These are phyloP conservation scores for Lepus oiostolus DNA, from an alignment of 2,797 vertebrate genomes.

Conservation along the genomic window DNA sequence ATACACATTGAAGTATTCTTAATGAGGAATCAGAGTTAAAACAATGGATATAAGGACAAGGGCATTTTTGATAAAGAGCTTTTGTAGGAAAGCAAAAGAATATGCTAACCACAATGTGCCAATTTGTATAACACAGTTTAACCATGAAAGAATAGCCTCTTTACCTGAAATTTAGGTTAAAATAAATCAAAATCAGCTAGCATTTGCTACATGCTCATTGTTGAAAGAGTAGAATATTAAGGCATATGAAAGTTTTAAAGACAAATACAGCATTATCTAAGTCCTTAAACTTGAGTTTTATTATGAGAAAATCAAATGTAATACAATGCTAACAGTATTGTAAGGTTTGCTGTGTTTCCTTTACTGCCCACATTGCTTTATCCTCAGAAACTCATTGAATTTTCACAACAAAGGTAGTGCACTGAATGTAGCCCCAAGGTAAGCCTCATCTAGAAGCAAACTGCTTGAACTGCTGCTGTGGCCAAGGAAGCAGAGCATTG, in stretches of 20 bases:
- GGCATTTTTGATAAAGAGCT: constrained; percentile 14
- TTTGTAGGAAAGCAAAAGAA: not conserved
- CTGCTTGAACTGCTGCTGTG: not conserved
- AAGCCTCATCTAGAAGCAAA: not conserved
- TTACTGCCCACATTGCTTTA: not conserved
- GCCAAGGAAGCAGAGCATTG: not conserved
- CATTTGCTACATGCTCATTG: not conserved
- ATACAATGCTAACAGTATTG: too few relatives aligned
- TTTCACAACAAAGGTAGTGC: not conserved
- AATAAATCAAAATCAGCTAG: not conserved
- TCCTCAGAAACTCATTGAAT: not conserved
- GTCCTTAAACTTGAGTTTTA: not conserved
- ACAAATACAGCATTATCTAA: not conserved
- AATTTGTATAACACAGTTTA: not conserved
- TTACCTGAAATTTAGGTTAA: not conserved
- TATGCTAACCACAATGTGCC: not conserved
- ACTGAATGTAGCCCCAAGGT: not conserved
- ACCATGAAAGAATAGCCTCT: not conserved
- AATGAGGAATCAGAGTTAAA: constrained; percentile 49
- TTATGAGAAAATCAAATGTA: not conserved
- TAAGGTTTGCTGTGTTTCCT: not conserved
- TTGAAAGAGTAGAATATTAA: not conserved
- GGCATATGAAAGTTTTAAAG: not conserved
- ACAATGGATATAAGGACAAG: not conserved
- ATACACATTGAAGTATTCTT: not conserved